Base-by-base conservation (phyloP, 2,888 invertebrate species). In the Xestia sexstrigata region DNA sequence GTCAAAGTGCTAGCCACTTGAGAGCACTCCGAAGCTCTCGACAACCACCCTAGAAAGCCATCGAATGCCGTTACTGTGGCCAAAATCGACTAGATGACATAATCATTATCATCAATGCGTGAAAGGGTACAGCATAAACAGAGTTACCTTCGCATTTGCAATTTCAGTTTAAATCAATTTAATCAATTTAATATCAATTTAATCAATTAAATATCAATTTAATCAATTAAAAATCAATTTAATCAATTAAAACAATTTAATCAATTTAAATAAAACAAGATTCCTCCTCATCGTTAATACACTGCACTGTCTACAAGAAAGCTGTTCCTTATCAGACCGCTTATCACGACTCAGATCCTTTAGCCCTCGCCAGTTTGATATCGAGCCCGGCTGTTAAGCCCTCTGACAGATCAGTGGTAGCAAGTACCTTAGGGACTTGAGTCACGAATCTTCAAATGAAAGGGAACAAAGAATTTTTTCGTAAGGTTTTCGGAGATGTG, bases 331-430 rank as follows among this genome's bases (percentile, higher is more conserved):
- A 80, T 81, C 68, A 20, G 39, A 17, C 55, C 68, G 35, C 75
- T 75, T 81, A 79, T 69, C 55, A 58, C 2, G 75, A 49, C 30
- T 42, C n/a, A 42, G n/a, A 7, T 47, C 76, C 20, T 47, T 55
- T 55, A 66, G 62, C 60, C 76, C 55, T 67, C 39, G 52, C 68
- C 80, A 42, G 30, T 55, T 47, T 58, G 62, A 47, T 42, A 62
- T 70, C 49, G 70, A 70, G 23, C n/a, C 17, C 26, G 42, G 0
- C 23, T 2, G 52, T 26, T 81, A 82, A 82, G 70, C 70, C 20
- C 49, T 77, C 77, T 58, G 62, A 62, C 82, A 76, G 70, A 81
- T 80, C 76, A 62, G 77, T 70, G n/a, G 30, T 58, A 20, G 60
- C 63, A 26, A 79, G 79, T 58, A 30, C 80, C 70, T 26, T 11